Conservation (phyloP, 2,888 invertebrate genomes). For the Ferdinandea cuprea region DNA sequence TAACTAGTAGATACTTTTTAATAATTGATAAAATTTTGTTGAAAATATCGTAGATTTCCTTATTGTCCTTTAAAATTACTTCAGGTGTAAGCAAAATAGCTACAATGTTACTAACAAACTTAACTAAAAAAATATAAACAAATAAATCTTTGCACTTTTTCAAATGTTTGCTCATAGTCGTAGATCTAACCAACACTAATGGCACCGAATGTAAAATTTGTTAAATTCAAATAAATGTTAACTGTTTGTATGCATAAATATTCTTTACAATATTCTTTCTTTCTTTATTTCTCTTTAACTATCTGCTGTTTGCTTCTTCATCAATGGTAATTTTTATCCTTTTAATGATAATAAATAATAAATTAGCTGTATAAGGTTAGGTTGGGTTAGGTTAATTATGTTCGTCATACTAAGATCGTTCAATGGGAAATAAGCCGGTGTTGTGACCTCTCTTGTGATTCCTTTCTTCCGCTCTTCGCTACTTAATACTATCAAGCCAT, state of each 20-base stretch:
- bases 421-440: too few species aligned
- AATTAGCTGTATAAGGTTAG: too few species aligned
- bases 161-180: neutral
- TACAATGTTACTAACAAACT: neutral
- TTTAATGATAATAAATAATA: too few species aligned
- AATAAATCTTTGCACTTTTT: neutral
- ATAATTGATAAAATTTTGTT: neutral
- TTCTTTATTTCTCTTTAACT: neutral
- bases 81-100: neutral
- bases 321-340: too few species aligned
- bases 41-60: slow-evolving; percentile 1
- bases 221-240: slow-evolving; percentile 19
- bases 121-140: neutral
- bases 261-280: neutral
- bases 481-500: too few species aligned
- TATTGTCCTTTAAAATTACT: slow-evolving; percentile 20
- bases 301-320: too few species aligned
- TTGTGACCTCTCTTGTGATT: too few species aligned
- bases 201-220: slow-evolving; percentile 37
- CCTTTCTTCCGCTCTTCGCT: too few species aligned
- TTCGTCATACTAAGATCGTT: too few species aligned
- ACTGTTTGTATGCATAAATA: slow-evolving; percentile 1
- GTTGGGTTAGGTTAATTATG: too few species aligned
- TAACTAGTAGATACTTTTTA: neutral
- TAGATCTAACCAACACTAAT: slow-evolving; percentile 22